Conservation (phyloP, 2,797 vertebrate genomes). For the Hydrolagus colliei region DNA sequence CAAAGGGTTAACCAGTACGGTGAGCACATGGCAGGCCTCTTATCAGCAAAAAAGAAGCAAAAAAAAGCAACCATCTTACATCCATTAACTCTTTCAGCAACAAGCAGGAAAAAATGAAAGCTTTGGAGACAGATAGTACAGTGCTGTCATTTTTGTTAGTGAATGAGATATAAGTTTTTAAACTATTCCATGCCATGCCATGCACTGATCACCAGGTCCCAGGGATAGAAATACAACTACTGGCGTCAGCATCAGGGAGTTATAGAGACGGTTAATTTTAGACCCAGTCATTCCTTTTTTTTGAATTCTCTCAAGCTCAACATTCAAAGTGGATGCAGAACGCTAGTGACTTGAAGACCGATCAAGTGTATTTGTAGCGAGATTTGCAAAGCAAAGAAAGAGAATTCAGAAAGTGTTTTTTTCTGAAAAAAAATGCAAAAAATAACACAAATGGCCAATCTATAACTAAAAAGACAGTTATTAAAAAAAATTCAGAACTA, state of each 20-base stretch:
- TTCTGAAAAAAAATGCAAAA: not conserved
- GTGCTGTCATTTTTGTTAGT: conserved; percentile 41
- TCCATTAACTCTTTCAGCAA: not conserved
- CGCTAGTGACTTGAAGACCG: not conserved
- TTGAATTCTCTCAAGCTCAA: not conserved
- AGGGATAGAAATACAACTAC: conserved; percentile 76
- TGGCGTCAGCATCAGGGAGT: conserved; percentile 97
- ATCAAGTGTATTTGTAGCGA: conserved; percentile 13
- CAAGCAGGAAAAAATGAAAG: not conserved
- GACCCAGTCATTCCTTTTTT: conserved; percentile 47
- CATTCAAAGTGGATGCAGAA: not conserved
- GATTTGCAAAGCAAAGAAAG: not conserved
- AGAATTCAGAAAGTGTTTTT: not conserved
- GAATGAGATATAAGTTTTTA: conserved; percentile 49
- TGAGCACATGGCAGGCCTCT: not conserved
- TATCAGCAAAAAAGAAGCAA: not conserved
- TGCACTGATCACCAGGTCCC: conserved; percentile 44
- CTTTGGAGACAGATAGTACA: not conserved
- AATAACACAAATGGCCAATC: conserved; percentile 3
- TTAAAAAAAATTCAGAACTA: not conserved
- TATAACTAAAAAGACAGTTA: not conserved
- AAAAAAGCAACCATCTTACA: conserved; percentile 12
- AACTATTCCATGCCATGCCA: conserved; percentile 33
- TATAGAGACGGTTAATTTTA: conserved; percentile 63
- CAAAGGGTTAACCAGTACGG: not conserved